Evolutionary conservation across 2,888 invertebrate genomes (phyloP).

Genomic region (Furcula furcula): DNA sequence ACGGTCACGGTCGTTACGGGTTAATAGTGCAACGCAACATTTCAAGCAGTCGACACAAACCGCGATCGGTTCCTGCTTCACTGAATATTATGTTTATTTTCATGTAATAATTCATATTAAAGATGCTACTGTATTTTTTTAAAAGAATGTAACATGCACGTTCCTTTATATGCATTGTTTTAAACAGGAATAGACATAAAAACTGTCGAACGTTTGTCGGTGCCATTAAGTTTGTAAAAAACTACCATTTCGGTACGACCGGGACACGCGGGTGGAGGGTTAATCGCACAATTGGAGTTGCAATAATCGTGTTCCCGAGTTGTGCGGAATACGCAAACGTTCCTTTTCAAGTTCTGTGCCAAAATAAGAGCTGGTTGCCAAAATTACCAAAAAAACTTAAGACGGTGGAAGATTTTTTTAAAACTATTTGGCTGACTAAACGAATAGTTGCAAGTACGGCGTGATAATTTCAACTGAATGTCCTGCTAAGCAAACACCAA

Average conservation of each 20-base stretch:
- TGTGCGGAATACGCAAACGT: conserved; percentile 25
- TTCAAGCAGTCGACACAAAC: conserved; percentile 44
- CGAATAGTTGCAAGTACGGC: too few species aligned
- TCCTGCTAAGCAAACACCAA: too few species aligned
- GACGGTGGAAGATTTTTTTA: not conserved
- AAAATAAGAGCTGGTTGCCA: not conserved
- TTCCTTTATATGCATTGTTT: conserved; percentile 12
- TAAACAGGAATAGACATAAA: conserved; percentile 17
- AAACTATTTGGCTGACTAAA: too few species aligned
- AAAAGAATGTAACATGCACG: not conserved
- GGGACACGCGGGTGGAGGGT: conserved; percentile 44
- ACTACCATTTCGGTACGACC: conserved; percentile 39
- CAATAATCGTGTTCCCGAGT: conserved; percentile 57
- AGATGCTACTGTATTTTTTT: too few species aligned
- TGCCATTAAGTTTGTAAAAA: conserved; percentile 35
- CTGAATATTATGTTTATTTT: conserved; percentile 19
- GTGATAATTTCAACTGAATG: too few species aligned
- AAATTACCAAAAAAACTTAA: not conserved
- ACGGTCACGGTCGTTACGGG: conserved; percentile 45
- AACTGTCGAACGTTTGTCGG: conserved; percentile 26
- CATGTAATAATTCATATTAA: conserved; percentile 3
- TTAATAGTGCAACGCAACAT: conserved; percentile 60
- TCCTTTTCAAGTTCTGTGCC: conserved; percentile 35
- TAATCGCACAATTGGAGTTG: conserved; percentile 61
- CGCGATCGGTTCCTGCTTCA: conserved; percentile 39